Percentiles rank a stretch among this genome's conserved stretches.
phyloP scores from a whole-genome alignment of 92 coral and sea anemone species.

The Porites evermanni region DNA sequence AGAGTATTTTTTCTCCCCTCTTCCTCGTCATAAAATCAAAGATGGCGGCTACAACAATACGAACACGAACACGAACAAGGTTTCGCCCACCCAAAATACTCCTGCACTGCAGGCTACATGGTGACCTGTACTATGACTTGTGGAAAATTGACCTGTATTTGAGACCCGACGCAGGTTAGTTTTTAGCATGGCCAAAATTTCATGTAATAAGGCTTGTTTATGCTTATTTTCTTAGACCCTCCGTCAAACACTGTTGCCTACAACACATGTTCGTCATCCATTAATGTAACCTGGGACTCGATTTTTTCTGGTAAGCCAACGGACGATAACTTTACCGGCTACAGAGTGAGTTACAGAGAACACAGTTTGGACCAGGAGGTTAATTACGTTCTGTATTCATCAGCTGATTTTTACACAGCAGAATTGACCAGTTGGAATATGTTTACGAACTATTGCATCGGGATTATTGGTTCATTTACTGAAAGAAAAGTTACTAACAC shows the following conservation, averaged over 20 bases:
- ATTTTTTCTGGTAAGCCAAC: neutral
- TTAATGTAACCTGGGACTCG: conserved; percentile 5
- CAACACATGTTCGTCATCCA: conserved; percentile 27
- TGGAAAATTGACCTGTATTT: too few relatives aligned
- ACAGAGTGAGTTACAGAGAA: conserved; percentile 8
- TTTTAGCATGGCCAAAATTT: too few relatives aligned
- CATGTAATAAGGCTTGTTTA: too few relatives aligned
- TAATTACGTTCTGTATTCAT: neutral
- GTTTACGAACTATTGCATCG: conserved; percentile 26
- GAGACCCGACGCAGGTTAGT: too few relatives aligned
- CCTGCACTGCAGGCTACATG: too few relatives aligned
- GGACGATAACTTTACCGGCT: neutral
- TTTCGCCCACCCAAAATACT: too few relatives aligned
- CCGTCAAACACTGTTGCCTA: conserved; percentile 5
- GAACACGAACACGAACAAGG: too few relatives aligned
- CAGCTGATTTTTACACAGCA: neutral
- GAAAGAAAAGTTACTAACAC: neutral
- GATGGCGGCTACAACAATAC: too few relatives aligned
- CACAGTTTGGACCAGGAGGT: neutral
- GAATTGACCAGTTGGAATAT: neutral
- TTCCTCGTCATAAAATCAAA: too few relatives aligned
- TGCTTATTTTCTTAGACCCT: conserved; percentile 3
- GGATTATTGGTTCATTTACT: neutral
- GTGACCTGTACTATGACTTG: too few relatives aligned
- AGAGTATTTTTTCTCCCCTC: too few relatives aligned